phyloP scores from a whole-genome alignment of 2,888 invertebrate genomes.

The Sclerodermus sp. region DNA sequence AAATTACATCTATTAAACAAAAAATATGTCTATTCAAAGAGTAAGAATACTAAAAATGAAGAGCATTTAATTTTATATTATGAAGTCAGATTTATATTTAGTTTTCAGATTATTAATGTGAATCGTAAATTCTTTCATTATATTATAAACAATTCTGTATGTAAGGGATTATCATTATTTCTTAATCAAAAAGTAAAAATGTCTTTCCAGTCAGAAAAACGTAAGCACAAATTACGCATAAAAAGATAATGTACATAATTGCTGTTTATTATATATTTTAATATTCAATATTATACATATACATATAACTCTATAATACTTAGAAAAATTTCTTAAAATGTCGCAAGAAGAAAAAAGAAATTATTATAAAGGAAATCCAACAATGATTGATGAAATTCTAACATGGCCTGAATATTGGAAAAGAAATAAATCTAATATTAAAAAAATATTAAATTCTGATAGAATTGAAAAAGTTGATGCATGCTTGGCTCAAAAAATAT shows the following conservation, averaged over 20 bases:
- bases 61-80: no score
- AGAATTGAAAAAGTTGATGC: constrained; percentile 30
- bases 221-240: constrained; percentile 25
- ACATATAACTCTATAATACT: no score
- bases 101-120: no score
- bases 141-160: no score
- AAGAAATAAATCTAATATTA: constrained; percentile 50
- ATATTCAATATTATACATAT: no score
- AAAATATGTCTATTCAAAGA: no score
- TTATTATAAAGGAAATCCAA: constrained; percentile 57
- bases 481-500: constrained; percentile 64
- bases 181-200: no score
- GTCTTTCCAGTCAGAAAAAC: constrained; percentile 41
- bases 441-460: constrained; percentile 30
- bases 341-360: constrained; percentile 62
- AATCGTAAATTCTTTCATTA: no score
- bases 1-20: no score
- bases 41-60: no score
- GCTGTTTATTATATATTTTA: constrained; percentile 3
- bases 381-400: constrained; percentile 59
- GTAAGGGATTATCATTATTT: no score
- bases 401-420: constrained; percentile 63
- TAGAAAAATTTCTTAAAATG: constrained; percentile 61
- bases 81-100: no score
- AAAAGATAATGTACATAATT: background rate